Conservation (phyloP, 2,888 invertebrate species). For the Stenoptilia bipunctidactyla region DNA sequence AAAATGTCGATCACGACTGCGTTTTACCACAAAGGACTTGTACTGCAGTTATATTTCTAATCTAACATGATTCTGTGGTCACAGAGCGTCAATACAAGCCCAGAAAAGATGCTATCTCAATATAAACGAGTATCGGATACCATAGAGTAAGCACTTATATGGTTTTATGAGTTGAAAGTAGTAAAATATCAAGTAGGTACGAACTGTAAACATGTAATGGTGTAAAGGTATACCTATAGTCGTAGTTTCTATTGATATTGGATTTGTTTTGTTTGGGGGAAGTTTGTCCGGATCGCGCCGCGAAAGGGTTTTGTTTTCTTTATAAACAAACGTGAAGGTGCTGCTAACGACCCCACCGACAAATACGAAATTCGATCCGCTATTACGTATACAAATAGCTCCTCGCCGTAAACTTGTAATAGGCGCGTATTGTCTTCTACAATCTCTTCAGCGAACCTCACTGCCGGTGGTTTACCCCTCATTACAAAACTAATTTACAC, state of each 20-base stretch:
- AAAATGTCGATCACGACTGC: slow-evolving; percentile 1
- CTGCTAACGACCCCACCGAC: slow-evolving; percentile 66
- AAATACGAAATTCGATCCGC: slow-evolving; percentile 70
- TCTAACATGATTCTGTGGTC: not conserved
- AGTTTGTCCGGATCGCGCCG: slow-evolving; percentile 27
- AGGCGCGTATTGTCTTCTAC: no score
- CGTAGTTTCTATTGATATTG: slow-evolving; percentile 2
- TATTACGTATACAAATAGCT: slow-evolving; percentile 67
- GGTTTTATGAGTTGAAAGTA: not conserved
- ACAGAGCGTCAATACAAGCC: not conserved
- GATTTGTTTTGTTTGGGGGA: slow-evolving; percentile 21
- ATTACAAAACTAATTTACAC: no score
- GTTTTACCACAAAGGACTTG: slow-evolving; percentile 1
- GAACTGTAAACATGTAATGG: not conserved
- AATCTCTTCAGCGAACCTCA: no score
- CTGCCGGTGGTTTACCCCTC: no score
- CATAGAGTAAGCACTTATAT: not conserved
- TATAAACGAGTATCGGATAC: not conserved
- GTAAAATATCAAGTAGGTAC: not conserved
- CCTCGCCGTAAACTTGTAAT: slow-evolving; percentile 18
- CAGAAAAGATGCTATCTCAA: not conserved
- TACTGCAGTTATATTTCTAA: not conserved
- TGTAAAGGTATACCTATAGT: not conserved
- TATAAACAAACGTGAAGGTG: slow-evolving; percentile 66
- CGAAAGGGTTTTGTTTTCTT: slow-evolving; percentile 66